Base-by-base conservation (phyloP, 92 coral and sea anemone genomes). In the Bergia puertoricense region DNA sequence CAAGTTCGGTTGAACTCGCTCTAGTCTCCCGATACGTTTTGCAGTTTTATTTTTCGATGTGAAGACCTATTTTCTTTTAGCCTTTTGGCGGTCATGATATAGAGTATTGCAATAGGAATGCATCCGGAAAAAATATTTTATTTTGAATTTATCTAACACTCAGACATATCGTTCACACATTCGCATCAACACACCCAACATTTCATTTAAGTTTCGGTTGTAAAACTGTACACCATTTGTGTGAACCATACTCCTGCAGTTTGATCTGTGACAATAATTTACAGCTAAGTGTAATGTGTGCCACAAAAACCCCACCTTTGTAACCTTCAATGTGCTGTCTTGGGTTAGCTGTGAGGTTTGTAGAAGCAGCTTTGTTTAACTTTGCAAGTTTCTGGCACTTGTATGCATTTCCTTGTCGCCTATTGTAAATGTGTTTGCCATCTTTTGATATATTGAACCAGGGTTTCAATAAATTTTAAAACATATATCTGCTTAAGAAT, bases 311-410 rank as follows among this genome's bases (percentile, higher is more conserved):
- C 50, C 67, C 51, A 69, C 45, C 67, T 45, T 36, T 23, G 79
- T 54, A 54, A 2, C 54, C 46, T 46, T 45, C 20, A 37, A 36
- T 66, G 62, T 84, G 71, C 41, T 69, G 10, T 65, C 80, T 72
- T 51, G 81, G 77, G 56, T 80, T 82, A 80, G n/a, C 86, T 79
- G 82, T 73, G 42, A 78, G 84, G 85, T 51, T 68, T 88, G 86
- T 91, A 85, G 77, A 85, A 40, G 13, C 93, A 91, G 91, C 93
- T 91, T 91, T 91, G 93, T 88, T 91, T 91, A 86, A 89, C 57
- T 79, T 88, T 88, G 77, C 75, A 72, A 81, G 86, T 88, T 91
- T 91, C 77, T 74, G 62, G 72, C 91, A 80, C 83, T 88, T 56
- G 86, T 88, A 81, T 85, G 91, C 85, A 88, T 89, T 91, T 88